Conservation (phyloP, 2,797 vertebrate species). For the Rousettus madagascariensis region DNA sequence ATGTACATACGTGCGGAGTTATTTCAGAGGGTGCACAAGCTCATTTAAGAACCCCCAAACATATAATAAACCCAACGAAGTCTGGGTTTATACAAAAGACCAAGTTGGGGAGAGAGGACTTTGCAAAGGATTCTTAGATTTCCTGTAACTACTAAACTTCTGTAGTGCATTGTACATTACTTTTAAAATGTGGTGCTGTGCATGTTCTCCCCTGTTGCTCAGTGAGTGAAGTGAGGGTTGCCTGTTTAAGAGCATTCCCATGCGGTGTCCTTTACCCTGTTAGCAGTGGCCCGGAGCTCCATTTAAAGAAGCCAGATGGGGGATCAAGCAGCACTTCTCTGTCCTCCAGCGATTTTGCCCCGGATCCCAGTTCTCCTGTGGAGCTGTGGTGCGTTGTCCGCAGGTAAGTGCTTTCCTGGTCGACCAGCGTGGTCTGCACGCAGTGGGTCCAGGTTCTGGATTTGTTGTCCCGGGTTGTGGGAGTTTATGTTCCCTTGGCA, state of each 20-base stretch:
- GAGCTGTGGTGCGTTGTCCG: background rate
- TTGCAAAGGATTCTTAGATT: background rate
- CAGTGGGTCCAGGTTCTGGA: background rate
- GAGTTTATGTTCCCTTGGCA: background rate
- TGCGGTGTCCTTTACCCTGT: background rate
- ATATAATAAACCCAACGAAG: background rate
- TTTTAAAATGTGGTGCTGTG: background rate
- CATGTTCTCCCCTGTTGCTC: background rate
- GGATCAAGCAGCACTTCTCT: background rate
- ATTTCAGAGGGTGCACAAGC: background rate
- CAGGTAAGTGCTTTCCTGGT: background rate
- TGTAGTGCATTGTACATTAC: background rate
- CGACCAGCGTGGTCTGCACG: accelerated
- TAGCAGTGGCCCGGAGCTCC: background rate
- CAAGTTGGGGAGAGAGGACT: background rate
- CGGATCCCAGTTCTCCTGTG: background rate
- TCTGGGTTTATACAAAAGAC: background rate
- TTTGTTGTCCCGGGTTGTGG: background rate
- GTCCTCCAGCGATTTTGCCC: background rate
- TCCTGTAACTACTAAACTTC: background rate
- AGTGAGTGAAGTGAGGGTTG: background rate
- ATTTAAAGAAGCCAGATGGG: background rate
- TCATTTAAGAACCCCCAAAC: background rate
- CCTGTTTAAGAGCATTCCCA: background rate
- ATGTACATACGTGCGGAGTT: accelerated